phyloP scores from a whole-genome alignment of 2,113 vertebrate species.

The Festucalex cinctus region DNA sequence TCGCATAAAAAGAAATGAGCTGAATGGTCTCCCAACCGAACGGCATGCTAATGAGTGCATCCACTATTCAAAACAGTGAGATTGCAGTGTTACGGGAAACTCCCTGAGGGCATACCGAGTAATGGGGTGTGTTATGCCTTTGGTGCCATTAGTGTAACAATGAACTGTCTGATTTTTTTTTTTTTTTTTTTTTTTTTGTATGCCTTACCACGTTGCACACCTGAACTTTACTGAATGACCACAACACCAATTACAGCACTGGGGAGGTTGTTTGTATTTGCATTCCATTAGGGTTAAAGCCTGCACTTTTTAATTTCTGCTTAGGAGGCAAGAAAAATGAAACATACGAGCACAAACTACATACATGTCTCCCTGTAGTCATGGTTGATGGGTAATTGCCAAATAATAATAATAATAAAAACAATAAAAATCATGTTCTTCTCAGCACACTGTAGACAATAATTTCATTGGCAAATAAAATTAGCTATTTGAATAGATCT shows the following conservation, averaged over 20 bases:
- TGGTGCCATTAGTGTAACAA: conserved; percentile 6
- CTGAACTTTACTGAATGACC: not conserved
- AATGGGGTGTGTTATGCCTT: conserved; percentile 29
- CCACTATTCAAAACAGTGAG: conserved; percentile 19
- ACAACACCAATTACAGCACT: conserved; percentile 6
- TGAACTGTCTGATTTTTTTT: conserved; percentile 6
- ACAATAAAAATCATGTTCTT: not conserved
- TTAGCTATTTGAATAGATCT: not conserved
- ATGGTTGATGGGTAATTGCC: not conserved
- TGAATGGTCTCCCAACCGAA: not conserved
- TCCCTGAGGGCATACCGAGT: conserved; percentile 26
- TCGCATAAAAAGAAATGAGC: conserved; percentile 34
- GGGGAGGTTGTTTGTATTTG: conserved; percentile 6
- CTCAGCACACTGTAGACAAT: not conserved
- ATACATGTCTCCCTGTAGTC: not conserved
- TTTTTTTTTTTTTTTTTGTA: no score
- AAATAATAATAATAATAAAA: not conserved
- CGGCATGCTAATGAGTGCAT: conserved; percentile 25
- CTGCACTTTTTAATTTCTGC: not conserved
- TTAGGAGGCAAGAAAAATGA: not conserved
- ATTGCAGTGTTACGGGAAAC: conserved; percentile 28
- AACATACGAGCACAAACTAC: no score
- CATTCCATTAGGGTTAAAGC: conserved; percentile 22
- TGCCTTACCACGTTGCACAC: not conserved
- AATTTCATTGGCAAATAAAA: not conserved